Percentiles rank a stretch among this genome's conserved stretches.
Evolutionary conservation across 2,888 invertebrate genomes (phyloP).

Genomic region (Xylota sylvarum): DNA sequence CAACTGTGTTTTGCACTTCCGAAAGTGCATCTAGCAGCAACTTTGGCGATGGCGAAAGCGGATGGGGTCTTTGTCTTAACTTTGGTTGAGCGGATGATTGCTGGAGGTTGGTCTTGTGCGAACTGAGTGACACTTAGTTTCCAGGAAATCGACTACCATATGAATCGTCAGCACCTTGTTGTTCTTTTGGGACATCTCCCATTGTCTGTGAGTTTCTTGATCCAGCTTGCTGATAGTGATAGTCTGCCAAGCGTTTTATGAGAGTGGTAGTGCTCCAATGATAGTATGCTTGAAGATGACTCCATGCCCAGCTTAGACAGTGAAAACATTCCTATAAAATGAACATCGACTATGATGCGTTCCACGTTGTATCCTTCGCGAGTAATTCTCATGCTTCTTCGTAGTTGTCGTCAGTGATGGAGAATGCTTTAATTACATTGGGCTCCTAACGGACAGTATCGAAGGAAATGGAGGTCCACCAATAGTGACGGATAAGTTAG

Average conservation of each 20-base stretch:
- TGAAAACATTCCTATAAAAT: not conserved
- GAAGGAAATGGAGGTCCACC: conserved; percentile 4
- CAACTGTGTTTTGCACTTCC: not conserved
- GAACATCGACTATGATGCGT: not conserved
- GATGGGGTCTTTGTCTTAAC: too few relatives aligned
- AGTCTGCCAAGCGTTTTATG: conserved; percentile 7
- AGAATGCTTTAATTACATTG: conserved; percentile 2
- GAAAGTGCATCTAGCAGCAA: not conserved
- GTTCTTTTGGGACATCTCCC: not conserved
- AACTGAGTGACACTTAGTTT: conserved; percentile 2
- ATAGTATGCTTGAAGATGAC: not conserved
- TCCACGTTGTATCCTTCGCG: not conserved
- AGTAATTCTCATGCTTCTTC: conserved; percentile 1
- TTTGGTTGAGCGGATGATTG: too few relatives aligned
- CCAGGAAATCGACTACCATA: conserved; percentile 4
- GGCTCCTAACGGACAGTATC: not conserved
- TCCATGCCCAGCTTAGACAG: not conserved
- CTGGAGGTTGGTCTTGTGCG: not conserved
- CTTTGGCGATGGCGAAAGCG: not conserved
- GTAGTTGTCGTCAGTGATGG: conserved; percentile 5
- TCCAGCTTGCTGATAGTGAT: conserved; percentile 14
- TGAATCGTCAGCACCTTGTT: conserved; percentile 10
- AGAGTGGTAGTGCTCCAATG: not conserved
- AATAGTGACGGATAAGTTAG: too few relatives aligned
- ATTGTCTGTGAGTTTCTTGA: conserved; percentile 24